Conservation (phyloP, 2,113 vertebrate genomes). For the Dermatemys mawii region DNA sequence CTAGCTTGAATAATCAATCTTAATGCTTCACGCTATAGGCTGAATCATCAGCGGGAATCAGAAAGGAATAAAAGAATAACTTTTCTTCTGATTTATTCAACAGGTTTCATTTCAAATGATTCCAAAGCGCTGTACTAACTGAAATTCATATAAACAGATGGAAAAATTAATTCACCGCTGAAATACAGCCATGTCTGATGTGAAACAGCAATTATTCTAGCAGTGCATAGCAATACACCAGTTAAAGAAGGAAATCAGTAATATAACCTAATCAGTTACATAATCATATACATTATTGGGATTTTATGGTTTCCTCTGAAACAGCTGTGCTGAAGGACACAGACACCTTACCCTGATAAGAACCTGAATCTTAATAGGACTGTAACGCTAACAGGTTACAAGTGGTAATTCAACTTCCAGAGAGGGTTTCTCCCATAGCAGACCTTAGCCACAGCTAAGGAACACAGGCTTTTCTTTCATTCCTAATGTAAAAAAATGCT, state of each 20-base stretch:
- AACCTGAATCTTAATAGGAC: neutral
- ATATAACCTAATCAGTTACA: neutral
- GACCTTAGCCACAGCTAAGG: slow-evolving; percentile 18
- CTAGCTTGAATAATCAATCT: neutral
- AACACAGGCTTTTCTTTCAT: slow-evolving; percentile 36
- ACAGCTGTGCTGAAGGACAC: neutral
- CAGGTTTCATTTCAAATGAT: neutral
- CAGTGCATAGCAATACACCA: neutral
- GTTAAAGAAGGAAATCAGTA: neutral
- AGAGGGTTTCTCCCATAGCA: slow-evolving; percentile 25
- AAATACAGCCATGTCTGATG: neutral
- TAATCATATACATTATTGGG: neutral
- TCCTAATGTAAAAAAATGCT: neutral
- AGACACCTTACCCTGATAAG: neutral
- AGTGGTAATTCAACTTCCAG: neutral
- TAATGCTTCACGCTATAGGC: neutral
- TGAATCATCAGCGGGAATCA: neutral
- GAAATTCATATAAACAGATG: neutral
- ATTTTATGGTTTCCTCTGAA: neutral
- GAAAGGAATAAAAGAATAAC: neutral
- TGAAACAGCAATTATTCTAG: neutral
- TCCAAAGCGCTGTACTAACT: neutral
- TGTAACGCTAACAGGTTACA: neutral
- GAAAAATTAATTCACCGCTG: neutral
- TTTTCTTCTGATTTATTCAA: neutral